Evolutionary conservation across 2,888 invertebrate species (phyloP), one percentile per base, ranked within the genome.

Genomic region (Sphecodes monilicornis): DNA sequence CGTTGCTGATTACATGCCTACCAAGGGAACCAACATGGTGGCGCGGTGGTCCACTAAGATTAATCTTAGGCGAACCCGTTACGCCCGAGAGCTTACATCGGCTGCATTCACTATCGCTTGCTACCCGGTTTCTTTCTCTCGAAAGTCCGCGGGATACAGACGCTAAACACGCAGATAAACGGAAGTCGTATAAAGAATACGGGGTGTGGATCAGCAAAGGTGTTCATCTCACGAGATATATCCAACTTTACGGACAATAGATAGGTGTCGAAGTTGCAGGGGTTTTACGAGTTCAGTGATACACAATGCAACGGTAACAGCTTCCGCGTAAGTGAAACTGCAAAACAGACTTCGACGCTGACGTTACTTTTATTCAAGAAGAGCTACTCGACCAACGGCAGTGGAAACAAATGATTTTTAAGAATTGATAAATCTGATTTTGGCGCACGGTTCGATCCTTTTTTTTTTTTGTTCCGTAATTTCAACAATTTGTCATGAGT

Each of bases 31-130:
- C 74, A 75, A 76, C 77, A 69, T 83, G 73, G 75, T 76, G 76
- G 66, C 72, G 75, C 75, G 76, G 66, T 70, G 79, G 82, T 76
- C 87, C 70, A 39, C 84, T 60, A 77, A 85, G 82, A 89, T 89
- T 89, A 89, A 89, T 89, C 84, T 83, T 80, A 18, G 68, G 73
- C 80, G 60, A 77, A 29, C 78, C 64, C 83, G 81, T 85, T 85
- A 79, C 80, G 76, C 85, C 69, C 77, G 70, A n/a, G 79, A 83
- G 77, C 77, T 85, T 88, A 1, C 89, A 85, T 88, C 85, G 77
- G 83, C 66, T 82, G 76, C 75, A 89, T 85, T 88, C 81, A 80
- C 80, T 29, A 18, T 83, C 75, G 29, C 29, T 78, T 18, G 10
- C n/a, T 78, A 71, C 46, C 80, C 18, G 22, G 18, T 43, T 70